Evolutionary conservation across 2,113 vertebrate genomes (phyloP).

Genomic region (Cheirogaleus medius): DNA sequence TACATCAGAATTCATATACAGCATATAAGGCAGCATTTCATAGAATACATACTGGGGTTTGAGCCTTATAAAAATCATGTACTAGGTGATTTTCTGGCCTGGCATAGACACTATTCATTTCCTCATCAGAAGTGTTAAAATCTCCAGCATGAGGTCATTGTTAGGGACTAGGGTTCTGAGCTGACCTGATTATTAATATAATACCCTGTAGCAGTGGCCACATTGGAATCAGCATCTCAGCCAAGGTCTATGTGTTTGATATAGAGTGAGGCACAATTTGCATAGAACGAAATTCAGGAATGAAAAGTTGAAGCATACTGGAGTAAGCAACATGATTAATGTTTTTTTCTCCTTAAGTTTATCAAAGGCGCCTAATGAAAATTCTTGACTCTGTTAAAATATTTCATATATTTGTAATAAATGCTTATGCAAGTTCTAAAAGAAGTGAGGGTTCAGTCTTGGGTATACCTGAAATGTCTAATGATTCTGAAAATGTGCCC

Average conservation of each 20-base stretch:
- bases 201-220: background rate
- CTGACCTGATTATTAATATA: background rate
- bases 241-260: background rate
- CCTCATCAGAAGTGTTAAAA: background rate
- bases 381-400: background rate
- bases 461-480: background rate
- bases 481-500: constrained; percentile 20
- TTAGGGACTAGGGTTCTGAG: background rate
- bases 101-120: background rate
- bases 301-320: background rate
- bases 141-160: background rate
- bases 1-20: background rate
- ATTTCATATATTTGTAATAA: background rate
- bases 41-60: background rate
- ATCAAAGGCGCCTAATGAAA: background rate
- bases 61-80: background rate
- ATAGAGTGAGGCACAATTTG: background rate
- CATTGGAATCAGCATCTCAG: background rate
- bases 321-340: background rate
- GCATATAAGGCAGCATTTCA: background rate
- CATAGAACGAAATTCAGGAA: background rate
- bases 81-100: background rate
- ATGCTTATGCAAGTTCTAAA: background rate
- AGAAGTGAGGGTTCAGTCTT: background rate
- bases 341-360: background rate